phyloP scores from a whole-genome alignment of 2,888 invertebrate genomes.

The Coelinius sp. region DNA sequence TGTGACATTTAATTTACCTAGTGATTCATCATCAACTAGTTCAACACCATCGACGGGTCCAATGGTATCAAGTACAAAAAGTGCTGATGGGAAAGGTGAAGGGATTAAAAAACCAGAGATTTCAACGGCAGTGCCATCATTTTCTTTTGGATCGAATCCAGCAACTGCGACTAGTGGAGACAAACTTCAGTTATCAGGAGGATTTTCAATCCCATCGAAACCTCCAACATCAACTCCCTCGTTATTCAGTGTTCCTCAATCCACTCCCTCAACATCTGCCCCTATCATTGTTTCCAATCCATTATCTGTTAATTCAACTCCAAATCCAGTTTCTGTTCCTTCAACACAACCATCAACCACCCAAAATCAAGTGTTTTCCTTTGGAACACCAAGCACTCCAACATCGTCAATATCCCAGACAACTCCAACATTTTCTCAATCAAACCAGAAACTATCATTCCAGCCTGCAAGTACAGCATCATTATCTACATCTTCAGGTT shows the following conservation, averaged over 20 bases:
- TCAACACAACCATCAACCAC: not conserved
- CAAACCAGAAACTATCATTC: not conserved
- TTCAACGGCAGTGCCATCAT: constrained; percentile 24
- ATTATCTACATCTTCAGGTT: not conserved
- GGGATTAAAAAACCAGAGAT: not conserved
- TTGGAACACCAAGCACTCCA: not conserved
- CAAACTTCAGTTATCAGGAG: not conserved
- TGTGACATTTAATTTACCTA: constrained; percentile 58
- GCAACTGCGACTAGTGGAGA: not conserved
- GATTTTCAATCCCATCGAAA: not conserved
- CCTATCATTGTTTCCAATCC: no score
- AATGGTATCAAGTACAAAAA: no score
- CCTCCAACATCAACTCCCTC: not conserved
- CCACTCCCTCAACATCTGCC: not conserved
- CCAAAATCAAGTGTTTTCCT: not conserved
- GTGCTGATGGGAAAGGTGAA: not conserved
- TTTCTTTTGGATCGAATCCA: not conserved
- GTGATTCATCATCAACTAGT: not conserved
- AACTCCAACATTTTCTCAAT: not conserved
- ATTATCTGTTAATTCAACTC: no score
- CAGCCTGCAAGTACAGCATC: not conserved
- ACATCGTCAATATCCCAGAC: not conserved
- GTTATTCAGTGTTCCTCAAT: not conserved
- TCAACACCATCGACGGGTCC: not conserved
- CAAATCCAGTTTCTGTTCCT: no score